phyloP scores from a whole-genome alignment of 2,797 vertebrate genomes.

The Rhinella marina region DNA sequence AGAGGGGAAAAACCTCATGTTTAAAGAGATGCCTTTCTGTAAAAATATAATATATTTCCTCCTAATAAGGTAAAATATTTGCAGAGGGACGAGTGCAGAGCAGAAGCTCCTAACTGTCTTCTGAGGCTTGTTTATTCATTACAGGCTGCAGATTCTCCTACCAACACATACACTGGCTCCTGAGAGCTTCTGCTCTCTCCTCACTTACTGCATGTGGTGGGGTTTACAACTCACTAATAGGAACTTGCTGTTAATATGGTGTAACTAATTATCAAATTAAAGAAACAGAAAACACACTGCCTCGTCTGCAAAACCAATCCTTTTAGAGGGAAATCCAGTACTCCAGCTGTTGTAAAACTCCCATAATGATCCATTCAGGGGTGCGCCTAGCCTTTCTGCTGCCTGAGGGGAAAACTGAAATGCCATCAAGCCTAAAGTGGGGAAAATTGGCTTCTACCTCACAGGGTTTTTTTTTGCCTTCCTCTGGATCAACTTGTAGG shows the following conservation, averaged over 20 bases:
- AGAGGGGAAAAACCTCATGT: constrained; percentile 71
- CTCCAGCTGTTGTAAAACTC: too few relatives aligned
- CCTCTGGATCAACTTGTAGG: too few relatives aligned
- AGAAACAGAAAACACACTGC: constrained; percentile 14
- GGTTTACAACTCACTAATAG: constrained; percentile 17
- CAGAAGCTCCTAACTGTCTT: constrained; percentile 38
- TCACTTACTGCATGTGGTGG: constrained; percentile 14
- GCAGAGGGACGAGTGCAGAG: constrained; percentile 71
- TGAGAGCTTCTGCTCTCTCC: not conserved
- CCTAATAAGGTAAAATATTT: constrained; percentile 88
- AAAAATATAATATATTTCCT: constrained; percentile 86
- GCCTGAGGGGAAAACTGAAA: too few relatives aligned
- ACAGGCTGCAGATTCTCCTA: constrained; percentile 49
- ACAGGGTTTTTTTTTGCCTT: too few relatives aligned
- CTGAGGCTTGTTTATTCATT: constrained; percentile 54
- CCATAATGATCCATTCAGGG: too few relatives aligned
- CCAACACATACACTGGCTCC: constrained; percentile 34
- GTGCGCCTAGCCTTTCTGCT: too few relatives aligned
- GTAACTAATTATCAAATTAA: constrained; percentile 40
- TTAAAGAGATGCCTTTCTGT: constrained; percentile 78
- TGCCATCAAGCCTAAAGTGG: too few relatives aligned
- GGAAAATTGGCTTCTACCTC: too few relatives aligned
- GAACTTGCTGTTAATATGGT: constrained; percentile 41
- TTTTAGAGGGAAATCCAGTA: not conserved
- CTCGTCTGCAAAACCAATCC: constrained; percentile 11